phyloP scores from a whole-genome alignment of 2,888 invertebrate species.

The Lycia hirtaria region DNA sequence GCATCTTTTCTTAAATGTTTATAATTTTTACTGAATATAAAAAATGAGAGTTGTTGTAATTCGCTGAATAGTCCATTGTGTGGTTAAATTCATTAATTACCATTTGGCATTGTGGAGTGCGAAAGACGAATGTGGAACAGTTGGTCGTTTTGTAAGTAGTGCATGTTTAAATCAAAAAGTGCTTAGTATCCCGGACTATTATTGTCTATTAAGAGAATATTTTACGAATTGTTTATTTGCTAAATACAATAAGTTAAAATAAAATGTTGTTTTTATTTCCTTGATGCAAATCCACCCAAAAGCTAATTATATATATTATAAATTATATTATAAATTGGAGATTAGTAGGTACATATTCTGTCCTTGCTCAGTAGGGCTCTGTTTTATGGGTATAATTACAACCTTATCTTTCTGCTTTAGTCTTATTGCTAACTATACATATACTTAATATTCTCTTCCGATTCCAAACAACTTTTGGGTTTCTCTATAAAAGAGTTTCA shows the following conservation, averaged over 20 bases:
- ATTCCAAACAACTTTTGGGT: too few relatives aligned
- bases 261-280: conserved; percentile 51
- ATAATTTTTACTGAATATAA: conserved; percentile 73
- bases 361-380: too few relatives aligned
- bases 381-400: too few relatives aligned
- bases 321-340: too few relatives aligned
- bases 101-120: conserved; percentile 41
- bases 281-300: background rate
- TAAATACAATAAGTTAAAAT: conserved; percentile 86
- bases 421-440: too few relatives aligned
- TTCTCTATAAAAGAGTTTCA: background rate
- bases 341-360: too few relatives aligned
- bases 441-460: too few relatives aligned
- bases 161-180: conserved; percentile 50
- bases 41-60: conserved; percentile 70
- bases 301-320: background rate
- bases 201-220: conserved; percentile 81
- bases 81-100: conserved; percentile 48
- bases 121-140: conserved; percentile 34
- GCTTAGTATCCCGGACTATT: conserved; percentile 70
- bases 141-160: conserved; percentile 61
- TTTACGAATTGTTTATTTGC: conserved; percentile 86
- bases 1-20: conserved; percentile 82
- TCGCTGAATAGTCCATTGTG: conserved; percentile 62
- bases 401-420: too few relatives aligned